phyloP scores from a whole-genome alignment of 2,113 vertebrate species.

The Sula dactylatra region DNA sequence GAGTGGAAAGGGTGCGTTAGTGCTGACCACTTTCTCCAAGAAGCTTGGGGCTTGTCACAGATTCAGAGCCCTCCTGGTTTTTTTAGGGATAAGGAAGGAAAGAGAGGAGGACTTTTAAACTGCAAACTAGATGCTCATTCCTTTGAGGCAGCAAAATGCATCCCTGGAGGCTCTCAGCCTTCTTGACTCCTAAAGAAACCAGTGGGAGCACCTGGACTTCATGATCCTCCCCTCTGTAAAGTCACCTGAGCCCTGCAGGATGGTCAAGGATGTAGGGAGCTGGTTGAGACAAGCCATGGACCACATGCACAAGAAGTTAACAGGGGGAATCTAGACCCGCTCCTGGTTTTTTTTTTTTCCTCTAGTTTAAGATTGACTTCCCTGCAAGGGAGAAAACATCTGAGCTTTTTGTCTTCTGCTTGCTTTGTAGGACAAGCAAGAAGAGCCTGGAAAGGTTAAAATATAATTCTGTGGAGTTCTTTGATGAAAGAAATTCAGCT shows the following conservation, averaged over 20 bases:
- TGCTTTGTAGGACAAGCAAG: neutral
- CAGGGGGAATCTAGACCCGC: neutral
- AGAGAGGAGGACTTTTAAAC: neutral
- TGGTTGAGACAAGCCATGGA: neutral
- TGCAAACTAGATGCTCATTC: neutral
- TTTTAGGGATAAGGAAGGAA: neutral
- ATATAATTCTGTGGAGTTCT: neutral
- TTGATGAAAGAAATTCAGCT: neutral
- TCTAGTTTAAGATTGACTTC: neutral
- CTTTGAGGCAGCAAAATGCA: conserved; percentile 1
- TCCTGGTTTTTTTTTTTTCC: neutral
- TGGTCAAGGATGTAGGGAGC: neutral
- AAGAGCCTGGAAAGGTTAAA: neutral
- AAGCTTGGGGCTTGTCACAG: neutral
- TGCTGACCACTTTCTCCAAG: neutral
- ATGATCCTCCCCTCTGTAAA: neutral
- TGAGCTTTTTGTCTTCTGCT: neutral
- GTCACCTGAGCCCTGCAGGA: neutral
- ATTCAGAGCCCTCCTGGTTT: neutral
- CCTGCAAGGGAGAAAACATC: neutral
- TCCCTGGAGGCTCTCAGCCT: neutral
- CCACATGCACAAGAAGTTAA: neutral
- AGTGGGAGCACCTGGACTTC: neutral
- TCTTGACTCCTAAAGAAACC: neutral
- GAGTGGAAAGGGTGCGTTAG: neutral